Evolutionary conservation across 1,140 invertebrate species (phyloP).

Genomic region (Orchestia grillus): DNA sequence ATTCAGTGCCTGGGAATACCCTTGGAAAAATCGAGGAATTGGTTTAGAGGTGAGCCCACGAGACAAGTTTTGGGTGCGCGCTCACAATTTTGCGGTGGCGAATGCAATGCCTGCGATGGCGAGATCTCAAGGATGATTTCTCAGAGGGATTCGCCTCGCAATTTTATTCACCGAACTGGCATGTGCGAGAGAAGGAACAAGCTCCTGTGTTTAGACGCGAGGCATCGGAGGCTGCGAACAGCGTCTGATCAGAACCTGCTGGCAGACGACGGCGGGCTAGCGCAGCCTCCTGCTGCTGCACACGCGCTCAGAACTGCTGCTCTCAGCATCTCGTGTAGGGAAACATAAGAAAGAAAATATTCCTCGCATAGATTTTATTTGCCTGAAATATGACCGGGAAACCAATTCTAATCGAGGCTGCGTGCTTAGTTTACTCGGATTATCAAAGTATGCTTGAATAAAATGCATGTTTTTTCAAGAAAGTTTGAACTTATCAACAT

Average conservation of each 20-base stretch:
- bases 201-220: background rate
- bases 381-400: too few relatives aligned
- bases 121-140: background rate
- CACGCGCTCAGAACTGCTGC: background rate
- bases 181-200: background rate
- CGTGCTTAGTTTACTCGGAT: too few relatives aligned
- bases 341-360: background rate
- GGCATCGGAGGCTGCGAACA: background rate
- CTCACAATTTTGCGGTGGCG: background rate
- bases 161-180: background rate
- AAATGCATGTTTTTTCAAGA: too few relatives aligned
- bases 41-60: background rate
- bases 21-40: background rate
- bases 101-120: background rate
- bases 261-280: background rate
- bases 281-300: too few relatives aligned
- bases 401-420: too few relatives aligned
- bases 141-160: background rate
- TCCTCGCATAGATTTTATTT: too few relatives aligned
- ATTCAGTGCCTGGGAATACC: background rate
- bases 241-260: background rate
- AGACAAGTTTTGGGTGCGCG: background rate
- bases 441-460: too few relatives aligned
- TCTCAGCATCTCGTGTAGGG: background rate
- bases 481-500: too few relatives aligned